Evolutionary conservation across 1,140 invertebrate genomes (phyloP), one percentile per base, ranked within the genome.

Genomic region (Solenopsis invicta): DNA sequence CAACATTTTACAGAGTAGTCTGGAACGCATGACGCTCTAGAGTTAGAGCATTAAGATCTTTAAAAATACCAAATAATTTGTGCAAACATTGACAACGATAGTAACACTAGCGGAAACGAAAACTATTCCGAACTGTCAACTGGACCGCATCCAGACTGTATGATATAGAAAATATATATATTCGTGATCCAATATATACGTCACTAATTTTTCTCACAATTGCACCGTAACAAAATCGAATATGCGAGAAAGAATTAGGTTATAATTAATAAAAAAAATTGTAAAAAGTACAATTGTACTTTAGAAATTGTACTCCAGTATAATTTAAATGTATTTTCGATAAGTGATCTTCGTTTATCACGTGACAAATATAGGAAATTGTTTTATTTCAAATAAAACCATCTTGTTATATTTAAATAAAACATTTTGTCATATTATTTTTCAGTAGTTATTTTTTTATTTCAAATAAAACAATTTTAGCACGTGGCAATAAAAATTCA

Each of bases 161-260:
- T 16, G 4, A 50, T 37, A 62, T 48, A 64, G 18, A 78, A 64
- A 78, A 48, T 64, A 64, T 34, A 62, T 37, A 77, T 5, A 75
- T 59, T 75, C 6, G 18, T 75, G 13, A 56, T 21, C 18, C 6
- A 56, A 56, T n/a, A 21, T 29, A 8, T 29, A n/a, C n/a, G 67
- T 56, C 4, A 0, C 37, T 3, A 78, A 75, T 41, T 78, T 85
- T 66, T 29, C 13, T 24, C 64, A 85, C 37, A 89, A 90, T 90
- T 90, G 88, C 86, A 90, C 69, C 67, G 88, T 85, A 81, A 89
- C 13, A 0, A 52, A 54, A 16, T 72, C 34, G 45, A 34, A 67
- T 77, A 85, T 45, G 12, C 10, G 16, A 77, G 45, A 61, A 18
- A 29, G 16, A 64, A 77, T 41, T 9, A 48, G 21, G 62, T 74